Base-by-base conservation (phyloP, 1,140 invertebrate species). In the Arion vulgaris region DNA sequence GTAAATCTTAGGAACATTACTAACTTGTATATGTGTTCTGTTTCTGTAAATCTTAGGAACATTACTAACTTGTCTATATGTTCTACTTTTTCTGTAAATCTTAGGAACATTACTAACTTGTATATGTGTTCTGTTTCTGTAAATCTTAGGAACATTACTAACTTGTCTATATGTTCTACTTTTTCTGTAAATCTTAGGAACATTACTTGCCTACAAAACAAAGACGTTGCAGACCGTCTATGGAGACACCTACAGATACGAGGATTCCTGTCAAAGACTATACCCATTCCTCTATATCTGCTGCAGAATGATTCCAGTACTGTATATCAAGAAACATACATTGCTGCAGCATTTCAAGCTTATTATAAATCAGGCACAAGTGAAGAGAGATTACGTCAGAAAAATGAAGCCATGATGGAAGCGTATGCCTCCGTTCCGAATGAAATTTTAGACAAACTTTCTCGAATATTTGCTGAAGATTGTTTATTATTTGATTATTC, bases 371-470 rank as follows among this genome's bases (percentile, higher is more conserved):
- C 80, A 53, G 80, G 73, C 41, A 62, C 38, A 32, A 53, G 53
- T 26, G 38, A 57, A 68, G 38, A 23, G 26, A 53, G 80, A 53
- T 41, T 76, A 53, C 34, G 7, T 17, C 72, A 82, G 57, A 19
- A 73, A 45, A 9, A 82, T 17, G 80, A 82, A 45, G 80, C 80
- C 51, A 39, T 76, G 80, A 66, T 76, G 72, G 72, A 82, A 36
- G 73, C 80, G 9, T 82, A 75, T 34, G 38, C 32, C 57, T 34
- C 32, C 17, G 15, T 75, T 17, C 80, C 72, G 5, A 0, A 57
- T 0, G 34, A 32, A 9, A 41, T 68, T 38, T 32, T 82, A 51
- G 51, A 49, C 2, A 66, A 57, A 26, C 39, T 68, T 69, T 23
- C 62, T 7, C 1, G 19, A 28, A 28, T 66, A 0, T 66, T 66